These are phyloP conservation scores for Hypsopygia costalis DNA, from an alignment of 2,888 invertebrate genomes.

Conservation along the genomic window DNA sequence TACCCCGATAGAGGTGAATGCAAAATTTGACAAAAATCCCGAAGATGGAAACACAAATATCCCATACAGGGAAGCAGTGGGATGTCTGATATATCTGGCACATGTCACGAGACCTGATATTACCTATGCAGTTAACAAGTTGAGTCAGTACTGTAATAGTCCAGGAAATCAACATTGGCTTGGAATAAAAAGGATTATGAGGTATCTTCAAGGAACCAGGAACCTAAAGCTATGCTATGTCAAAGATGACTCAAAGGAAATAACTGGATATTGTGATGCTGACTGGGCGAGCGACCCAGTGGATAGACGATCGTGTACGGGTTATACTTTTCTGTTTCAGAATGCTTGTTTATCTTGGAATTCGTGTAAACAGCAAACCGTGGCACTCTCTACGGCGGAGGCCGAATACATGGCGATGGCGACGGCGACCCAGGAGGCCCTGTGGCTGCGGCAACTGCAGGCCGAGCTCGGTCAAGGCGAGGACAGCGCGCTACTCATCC, in stretches of 20 bases:
- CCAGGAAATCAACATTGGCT: slow-evolving; percentile 21
- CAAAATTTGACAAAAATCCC: slow-evolving; percentile 18
- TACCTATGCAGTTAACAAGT: slow-evolving; percentile 13
- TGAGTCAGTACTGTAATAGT: slow-evolving; percentile 20
- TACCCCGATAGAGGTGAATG: slow-evolving; percentile 21
- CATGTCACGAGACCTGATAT: slow-evolving; percentile 13
- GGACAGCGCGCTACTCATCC: not conserved
- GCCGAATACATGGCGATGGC: slow-evolving; percentile 1
- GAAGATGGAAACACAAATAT: slow-evolving; percentile 11
- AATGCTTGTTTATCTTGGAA: slow-evolving; percentile 22
- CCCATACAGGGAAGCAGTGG: slow-evolving; percentile 22
- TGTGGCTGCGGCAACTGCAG: slow-evolving; percentile 4
- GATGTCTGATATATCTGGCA: slow-evolving; percentile 22
- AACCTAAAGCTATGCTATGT: slow-evolving; percentile 12
- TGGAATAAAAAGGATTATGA: slow-evolving; percentile 22
- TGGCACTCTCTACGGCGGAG: slow-evolving; percentile 23
- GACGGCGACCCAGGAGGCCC: slow-evolving; percentile 1
- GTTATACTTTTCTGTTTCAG: slow-evolving; percentile 25
- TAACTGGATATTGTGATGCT: slow-evolving; percentile 23
- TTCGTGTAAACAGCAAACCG: slow-evolving; percentile 21
- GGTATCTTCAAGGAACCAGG: slow-evolving; percentile 23
- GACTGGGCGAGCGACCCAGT: slow-evolving; percentile 24
- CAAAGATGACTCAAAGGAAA: slow-evolving; percentile 12
- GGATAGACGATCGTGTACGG: slow-evolving; percentile 24
- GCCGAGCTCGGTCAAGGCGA: not conserved